A percentile compares a stretch with the other conserved stretches of the same genome.
Conservation (phyloP, 2,113 vertebrate species). For the Isichthys henryi region DNA sequence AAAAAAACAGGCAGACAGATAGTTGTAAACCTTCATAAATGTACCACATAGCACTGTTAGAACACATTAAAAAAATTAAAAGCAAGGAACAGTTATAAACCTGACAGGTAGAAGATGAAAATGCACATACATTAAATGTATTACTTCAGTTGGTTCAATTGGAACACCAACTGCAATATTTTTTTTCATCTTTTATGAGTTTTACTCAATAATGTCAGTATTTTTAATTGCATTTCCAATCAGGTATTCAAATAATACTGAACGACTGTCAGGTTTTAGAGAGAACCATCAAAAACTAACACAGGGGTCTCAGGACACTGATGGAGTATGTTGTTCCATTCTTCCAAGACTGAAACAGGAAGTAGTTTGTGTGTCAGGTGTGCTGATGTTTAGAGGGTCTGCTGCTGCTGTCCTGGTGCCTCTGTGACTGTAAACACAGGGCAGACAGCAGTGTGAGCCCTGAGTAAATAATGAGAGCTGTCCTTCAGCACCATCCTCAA, state of each 20-base stretch:
- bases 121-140: not conserved
- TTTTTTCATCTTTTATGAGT: not conserved
- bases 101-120: not conserved
- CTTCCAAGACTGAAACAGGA: not conserved
- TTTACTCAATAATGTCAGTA: not conserved
- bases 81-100: not conserved
- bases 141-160: too few relatives aligned
- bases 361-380: not conserved
- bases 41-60: not conserved
- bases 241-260: not conserved
- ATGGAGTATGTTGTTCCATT: not conserved
- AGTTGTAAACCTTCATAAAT: not conserved
- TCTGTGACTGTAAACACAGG: not conserved
- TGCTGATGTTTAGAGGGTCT: not conserved
- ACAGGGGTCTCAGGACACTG: not conserved
- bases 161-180: too few relatives aligned
- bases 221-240: not conserved
- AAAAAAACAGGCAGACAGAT: not conserved
- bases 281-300: not conserved
- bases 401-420: not conserved
- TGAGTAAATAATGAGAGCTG: not conserved
- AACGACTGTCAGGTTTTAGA: not conserved
- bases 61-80: not conserved
- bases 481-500: not conserved
- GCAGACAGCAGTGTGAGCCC: not conserved